A percentile compares a stretch with the other conserved stretches of the same genome.
Conservation (phyloP, 2,888 invertebrate genomes). For the Didymodactylos carnosus region DNA sequence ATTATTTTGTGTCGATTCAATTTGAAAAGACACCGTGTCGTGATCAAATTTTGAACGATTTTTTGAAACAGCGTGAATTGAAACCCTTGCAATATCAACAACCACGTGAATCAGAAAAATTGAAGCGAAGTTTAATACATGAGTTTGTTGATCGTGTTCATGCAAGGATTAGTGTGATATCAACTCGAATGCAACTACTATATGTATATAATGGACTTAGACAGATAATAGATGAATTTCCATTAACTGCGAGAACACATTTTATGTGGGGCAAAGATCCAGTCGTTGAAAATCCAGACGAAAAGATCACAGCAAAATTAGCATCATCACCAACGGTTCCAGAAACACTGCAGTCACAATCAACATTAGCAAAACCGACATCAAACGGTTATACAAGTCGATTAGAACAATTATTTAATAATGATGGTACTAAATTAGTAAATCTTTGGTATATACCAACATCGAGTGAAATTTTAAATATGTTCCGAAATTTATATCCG, state of each 20-base stretch:
- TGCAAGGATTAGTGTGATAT: slow-evolving; percentile 25
- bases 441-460: slow-evolving; percentile 35
- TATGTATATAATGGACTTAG: slow-evolving; percentile 30
- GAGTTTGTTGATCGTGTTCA: slow-evolving; percentile 26
- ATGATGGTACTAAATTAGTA: background rate
- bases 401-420: background rate
- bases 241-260: slow-evolving; percentile 15
- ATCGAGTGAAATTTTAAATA: slow-evolving; percentile 25
- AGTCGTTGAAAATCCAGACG: background rate
- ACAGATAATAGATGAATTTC: slow-evolving; percentile 26
- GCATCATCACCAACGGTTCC: background rate
- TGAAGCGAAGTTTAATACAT: slow-evolving; percentile 27
- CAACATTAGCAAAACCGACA: background rate
- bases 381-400: background rate
- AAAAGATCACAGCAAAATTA: background rate
- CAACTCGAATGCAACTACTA: slow-evolving; percentile 28
- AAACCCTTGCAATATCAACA: slow-evolving; percentile 25
- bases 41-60: slow-evolving; percentile 31
- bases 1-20: background rate
- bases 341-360: background rate
- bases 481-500: slow-evolving; percentile 19
- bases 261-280: background rate
- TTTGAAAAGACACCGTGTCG: slow-evolving; percentile 21
- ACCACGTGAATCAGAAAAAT: slow-evolving; percentile 26
- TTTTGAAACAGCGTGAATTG: slow-evolving; percentile 23